phyloP scores from a whole-genome alignment of 2,113 vertebrate species.

The Cephalopholis sonnerati region DNA sequence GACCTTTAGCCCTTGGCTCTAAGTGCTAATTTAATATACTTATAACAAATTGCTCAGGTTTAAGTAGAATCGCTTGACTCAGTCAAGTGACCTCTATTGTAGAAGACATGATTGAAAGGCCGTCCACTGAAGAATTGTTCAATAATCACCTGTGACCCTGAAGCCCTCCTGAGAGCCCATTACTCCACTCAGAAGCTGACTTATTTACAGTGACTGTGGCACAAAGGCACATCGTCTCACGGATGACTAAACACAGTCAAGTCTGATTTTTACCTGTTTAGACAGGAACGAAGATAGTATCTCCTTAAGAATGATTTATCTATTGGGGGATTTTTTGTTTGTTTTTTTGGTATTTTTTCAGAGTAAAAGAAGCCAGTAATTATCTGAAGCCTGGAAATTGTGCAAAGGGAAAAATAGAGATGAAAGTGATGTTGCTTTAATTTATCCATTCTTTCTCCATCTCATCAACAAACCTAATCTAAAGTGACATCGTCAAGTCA shows the following conservation, averaged over 20 bases:
- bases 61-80: conserved; percentile 11
- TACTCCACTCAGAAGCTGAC: neutral
- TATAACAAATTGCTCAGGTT: conserved; percentile 5
- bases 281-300: neutral
- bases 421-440: neutral
- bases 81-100: neutral
- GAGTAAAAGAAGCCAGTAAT: neutral
- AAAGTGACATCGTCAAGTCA: neutral
- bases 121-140: conserved; percentile 23
- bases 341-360: neutral
- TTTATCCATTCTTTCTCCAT: neutral
- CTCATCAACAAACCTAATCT: neutral
- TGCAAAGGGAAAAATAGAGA: neutral
- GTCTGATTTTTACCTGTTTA: conserved; percentile 4
- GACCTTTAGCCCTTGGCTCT: conserved; percentile 2
- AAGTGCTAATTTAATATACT: neutral
- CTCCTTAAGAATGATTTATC: conserved; percentile 17
- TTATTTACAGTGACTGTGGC: neutral
- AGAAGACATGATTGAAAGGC: conserved; percentile 28
- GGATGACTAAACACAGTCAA: neutral
- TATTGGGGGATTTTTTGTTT: too few species aligned
- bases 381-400: neutral
- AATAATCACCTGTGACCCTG: conserved; percentile 25
- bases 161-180: conserved; percentile 25
- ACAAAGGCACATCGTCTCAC: conserved; percentile 16